These are phyloP conservation scores for Biston stratarius DNA, from an alignment of 2,888 invertebrate species.

Conservation along the genomic window DNA sequence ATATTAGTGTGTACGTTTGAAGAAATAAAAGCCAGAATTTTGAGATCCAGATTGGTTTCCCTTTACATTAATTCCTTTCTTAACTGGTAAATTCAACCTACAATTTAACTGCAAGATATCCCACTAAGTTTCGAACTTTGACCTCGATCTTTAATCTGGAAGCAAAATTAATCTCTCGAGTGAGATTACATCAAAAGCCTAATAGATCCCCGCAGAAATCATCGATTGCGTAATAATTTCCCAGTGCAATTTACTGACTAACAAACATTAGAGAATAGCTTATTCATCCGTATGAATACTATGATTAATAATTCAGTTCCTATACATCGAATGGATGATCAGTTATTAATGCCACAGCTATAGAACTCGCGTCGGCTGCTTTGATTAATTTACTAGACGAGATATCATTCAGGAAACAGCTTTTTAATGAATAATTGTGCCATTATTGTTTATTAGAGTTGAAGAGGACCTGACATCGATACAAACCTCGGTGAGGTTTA, in stretches of 20 bases:
- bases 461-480: too few relatives aligned
- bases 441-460: too few relatives aligned
- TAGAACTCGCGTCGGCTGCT: slow-evolving; percentile 52
- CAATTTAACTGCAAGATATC: too few relatives aligned
- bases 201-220: slow-evolving; percentile 37
- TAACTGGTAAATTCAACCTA: too few relatives aligned
- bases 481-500: too few relatives aligned
- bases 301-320: slow-evolving; percentile 64
- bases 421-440: neutral
- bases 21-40: too few relatives aligned
- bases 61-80: too few relatives aligned
- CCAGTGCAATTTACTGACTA: slow-evolving; percentile 59
- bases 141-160: too few relatives aligned
- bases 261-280: slow-evolving; percentile 45
- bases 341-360: slow-evolving; percentile 53
- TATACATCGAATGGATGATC: slow-evolving; percentile 54
- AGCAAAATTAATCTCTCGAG: slow-evolving; percentile 9
- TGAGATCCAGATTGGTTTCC: too few relatives aligned
- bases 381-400: slow-evolving; percentile 44
- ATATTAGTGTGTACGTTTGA: too few relatives aligned
- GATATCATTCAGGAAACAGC: slow-evolving; percentile 15
- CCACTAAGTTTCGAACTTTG: neutral
- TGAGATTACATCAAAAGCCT: slow-evolving; percentile 4
- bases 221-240: slow-evolving; percentile 52
- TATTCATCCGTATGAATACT: slow-evolving; percentile 61